Evolutionary conservation across 2,888 invertebrate species (phyloP), one percentile per base, ranked within the genome.

Genomic region (Agrotis clavis): DNA sequence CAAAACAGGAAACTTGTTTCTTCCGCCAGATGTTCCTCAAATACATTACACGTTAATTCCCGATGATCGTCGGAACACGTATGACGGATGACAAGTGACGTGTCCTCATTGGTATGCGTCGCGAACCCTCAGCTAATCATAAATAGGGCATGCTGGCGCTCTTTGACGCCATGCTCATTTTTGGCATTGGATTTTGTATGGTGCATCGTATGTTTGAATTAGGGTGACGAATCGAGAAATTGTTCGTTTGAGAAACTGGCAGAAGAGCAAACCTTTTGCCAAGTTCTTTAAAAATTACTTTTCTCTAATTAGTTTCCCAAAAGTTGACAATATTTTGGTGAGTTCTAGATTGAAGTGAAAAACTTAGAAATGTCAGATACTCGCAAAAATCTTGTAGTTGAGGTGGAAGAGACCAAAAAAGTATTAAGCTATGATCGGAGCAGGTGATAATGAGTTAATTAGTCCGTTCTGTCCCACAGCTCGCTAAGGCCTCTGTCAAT

Each of bases 51-150:
- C 70, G 82, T 86, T 77, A 81, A 87, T 81, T 85, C 78, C 77
- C 86, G 81, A 86, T 86, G 87, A 87, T 83, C 83, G 79, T 82
- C 85, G 87, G 84, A 83, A 85, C 87, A 84, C 82, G 76, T 86
- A 85, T 90, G 90, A 90, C 86, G 87, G 86, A 89, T 88, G 89
- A 89, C 86, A 90, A 88, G 88, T 86, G 87, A 90, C 90, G 88
- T 86, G 88, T 75, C 67, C 86, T 90, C 90, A 93, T 93, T 91
- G 88, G 89, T 91, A 92, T 93, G 90, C 93, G 83, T 67, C 82
- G 78, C 83, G 76, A 86, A 83, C 81, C 74, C 87, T 83, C 77
- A 81, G 89, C 90, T 90, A 91, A 92, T 93, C 91, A 91, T 91
- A 91, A 92, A 91, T 92, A 90, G 88, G 84, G 84, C 83, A 84